phyloP scores from a whole-genome alignment of 2,113 vertebrate genomes.

The Ellobius talpinus region DNA sequence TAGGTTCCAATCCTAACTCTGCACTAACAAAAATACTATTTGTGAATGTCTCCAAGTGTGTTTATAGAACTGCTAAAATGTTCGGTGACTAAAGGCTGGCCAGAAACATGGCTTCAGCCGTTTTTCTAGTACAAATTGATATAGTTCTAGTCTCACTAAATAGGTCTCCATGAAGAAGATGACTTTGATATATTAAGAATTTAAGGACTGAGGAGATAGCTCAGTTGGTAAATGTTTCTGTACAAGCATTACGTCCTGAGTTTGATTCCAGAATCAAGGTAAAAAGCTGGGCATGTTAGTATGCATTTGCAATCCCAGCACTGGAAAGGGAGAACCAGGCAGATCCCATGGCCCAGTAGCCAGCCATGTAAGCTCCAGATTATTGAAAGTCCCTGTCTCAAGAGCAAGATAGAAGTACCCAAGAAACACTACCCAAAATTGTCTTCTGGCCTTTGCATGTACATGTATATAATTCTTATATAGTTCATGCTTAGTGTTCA shows the following conservation, averaged over 20 bases:
- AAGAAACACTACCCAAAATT: neutral
- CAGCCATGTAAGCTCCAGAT: neutral
- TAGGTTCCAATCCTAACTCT: neutral
- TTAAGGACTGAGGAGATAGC: neutral
- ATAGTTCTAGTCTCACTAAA: neutral
- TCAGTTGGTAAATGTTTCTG: neutral
- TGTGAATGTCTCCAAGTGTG: constrained; percentile 37
- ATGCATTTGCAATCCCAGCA: neutral
- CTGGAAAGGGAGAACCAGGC: neutral
- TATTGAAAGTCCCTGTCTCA: neutral
- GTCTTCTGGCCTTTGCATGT: neutral
- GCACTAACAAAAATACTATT: neutral
- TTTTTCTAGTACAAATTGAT: constrained; percentile 52
- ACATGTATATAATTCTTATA: constrained; percentile 6
- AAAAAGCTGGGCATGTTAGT: neutral
- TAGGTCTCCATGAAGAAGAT: neutral
- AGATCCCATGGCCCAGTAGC: neutral
- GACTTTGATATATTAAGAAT: neutral
- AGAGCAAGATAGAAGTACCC: neutral
- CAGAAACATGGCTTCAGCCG: constrained; percentile 30
- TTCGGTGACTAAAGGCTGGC: constrained; percentile 43
- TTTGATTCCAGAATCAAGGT: neutral
- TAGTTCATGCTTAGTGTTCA: neutral
- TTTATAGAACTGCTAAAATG: constrained; percentile 31
- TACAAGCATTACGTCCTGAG: neutral